Evolutionary conservation across 1,140 invertebrate species (phyloP), one percentile per base, ranked within the genome.

Genomic region (Drosophila nebulosa): DNA sequence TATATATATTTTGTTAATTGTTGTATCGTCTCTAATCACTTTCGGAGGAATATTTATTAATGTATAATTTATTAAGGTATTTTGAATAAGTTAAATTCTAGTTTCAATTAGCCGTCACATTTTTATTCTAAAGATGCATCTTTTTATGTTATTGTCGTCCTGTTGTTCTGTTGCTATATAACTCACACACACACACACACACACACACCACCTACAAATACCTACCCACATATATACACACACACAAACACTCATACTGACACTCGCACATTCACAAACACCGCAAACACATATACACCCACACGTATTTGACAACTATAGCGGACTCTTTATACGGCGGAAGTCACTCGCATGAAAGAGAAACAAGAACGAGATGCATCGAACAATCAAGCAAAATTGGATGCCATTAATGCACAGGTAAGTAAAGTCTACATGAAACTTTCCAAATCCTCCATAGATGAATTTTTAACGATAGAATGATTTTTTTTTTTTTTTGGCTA

Each of bases 261-360:
- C 63, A 66, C 21, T 39, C 10, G 5, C 32, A 10, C 39, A 14
- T 42, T 22, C 30, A 9, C 57, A 55, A 53, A 61, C n/a, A 32
- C 32, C 50, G 55, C 27, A 9, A 6, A 4, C n/a, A n/a, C n/a
- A n/a, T n/a, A n/a, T n/a, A n/a, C 53, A 50, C 39, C 62, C 57
- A 50, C 35, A 76, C 60, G 24, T 3, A 35, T 12, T 35, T 35
- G 32, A 35, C 32, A 35, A 36, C 35, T 79, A 16, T 63, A 92
- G 92, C 83, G 92, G 39, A 79, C 89, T 32, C 63, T 93, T 12
- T 93, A 92, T 52, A 90, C 88, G 64, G 90, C 92, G 55, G 92
- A 93, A 77, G 74, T 92, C n/a, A 89, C 89, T 3, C 92, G 92
- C 67, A 91, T 92, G 78, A 91, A 91, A 64, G 73, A 79, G 24